Evolutionary conservation across 2,797 vertebrate genomes (phyloP), one percentile per base, ranked within the genome.

Genomic region (Enteromius afrohamiltoni): DNA sequence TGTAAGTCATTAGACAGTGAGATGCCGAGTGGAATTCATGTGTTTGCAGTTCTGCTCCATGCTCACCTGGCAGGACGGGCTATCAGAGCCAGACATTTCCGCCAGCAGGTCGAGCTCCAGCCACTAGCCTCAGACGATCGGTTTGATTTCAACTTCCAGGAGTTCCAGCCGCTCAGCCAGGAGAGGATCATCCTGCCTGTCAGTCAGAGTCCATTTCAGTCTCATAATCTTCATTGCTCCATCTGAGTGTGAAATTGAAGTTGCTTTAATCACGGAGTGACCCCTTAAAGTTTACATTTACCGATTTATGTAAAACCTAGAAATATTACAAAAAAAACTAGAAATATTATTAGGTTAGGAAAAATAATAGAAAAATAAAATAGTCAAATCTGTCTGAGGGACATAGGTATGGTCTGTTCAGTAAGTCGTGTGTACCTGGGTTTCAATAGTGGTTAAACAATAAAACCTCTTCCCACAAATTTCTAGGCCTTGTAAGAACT

Each of bases 71-170:
- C 96, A 2, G 96, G 96, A 80, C 93, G 94, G 86, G 93, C 94
- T 13, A 92, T 97, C 85, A 90, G 92, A 87, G 92, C 95, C 88
- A 93, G 96, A 26, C 96, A 97, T 85, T 96, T 96, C 88, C 95
- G 86, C 69, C 91, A 94, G 0, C 92, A 94, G 37, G 78, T 94
- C 62, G 96, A 97, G 86, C 93, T 95, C 88, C 91, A 92, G 85
- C 89, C 93, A 0, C 93, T 97, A 23, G 94, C 95, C 74, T 95
- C 95, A 9, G 96, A 97, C 0, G 93, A 96, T 0, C 93, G 93
- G 69, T 97, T 95, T 85, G 96, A 97, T 91, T 97, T 97, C 92
- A 97, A 97, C 92, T 97, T 96, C 90, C 96, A 97, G 90, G 96
- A 97, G 88, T 96, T 97, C 87, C 95, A 96, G 86, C 95, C 95